A percentile compares a stretch with the other conserved stretches of the same genome.
Evolutionary conservation across 2,888 invertebrate genomes (phyloP).

Genomic region (Cheilosia impressa): DNA sequence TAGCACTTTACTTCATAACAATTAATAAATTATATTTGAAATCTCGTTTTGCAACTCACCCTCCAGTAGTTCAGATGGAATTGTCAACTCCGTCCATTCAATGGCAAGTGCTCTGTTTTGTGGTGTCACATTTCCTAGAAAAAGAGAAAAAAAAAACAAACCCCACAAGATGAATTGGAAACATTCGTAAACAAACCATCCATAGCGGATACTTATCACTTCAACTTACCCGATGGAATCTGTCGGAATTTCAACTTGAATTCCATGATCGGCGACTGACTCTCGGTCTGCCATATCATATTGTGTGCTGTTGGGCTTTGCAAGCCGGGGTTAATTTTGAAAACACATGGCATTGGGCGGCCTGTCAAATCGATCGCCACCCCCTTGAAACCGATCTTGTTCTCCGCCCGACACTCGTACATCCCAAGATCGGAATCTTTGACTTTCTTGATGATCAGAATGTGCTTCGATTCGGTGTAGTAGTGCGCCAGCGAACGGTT

Average conservation of each 20-base stretch:
- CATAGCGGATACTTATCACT: constrained; percentile 4
- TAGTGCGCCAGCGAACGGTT: constrained; percentile 84
- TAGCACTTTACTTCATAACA: background rate
- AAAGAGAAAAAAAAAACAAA: background rate
- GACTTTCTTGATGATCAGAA: constrained; percentile 88
- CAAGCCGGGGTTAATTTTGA: constrained; percentile 81
- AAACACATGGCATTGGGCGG: constrained; percentile 82
- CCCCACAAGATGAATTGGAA: constrained; percentile 8
- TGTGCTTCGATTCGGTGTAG: constrained; percentile 86
- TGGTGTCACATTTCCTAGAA: constrained; percentile 78
- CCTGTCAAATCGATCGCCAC: constrained; percentile 89
- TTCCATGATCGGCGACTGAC: constrained; percentile 91
- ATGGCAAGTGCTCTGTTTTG: constrained; percentile 73
- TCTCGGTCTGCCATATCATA: constrained; percentile 93
- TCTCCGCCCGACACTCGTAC: constrained; percentile 91
- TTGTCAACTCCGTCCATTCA: constrained; percentile 82
- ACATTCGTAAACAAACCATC: constrained; percentile 36
- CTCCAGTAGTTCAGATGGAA: constrained; percentile 81
- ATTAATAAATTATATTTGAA: background rate
- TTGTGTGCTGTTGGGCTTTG: constrained; percentile 86
- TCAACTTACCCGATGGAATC: constrained; percentile 80
- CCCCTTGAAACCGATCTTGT: constrained; percentile 89
- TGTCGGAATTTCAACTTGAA: constrained; percentile 85
- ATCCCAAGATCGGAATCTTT: constrained; percentile 89
- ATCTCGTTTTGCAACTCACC: constrained; percentile 77